Percentiles rank a stretch among this genome's conserved stretches.
Conservation (phyloP, 2,888 invertebrate species). For the Tanypteryx hageni region DNA sequence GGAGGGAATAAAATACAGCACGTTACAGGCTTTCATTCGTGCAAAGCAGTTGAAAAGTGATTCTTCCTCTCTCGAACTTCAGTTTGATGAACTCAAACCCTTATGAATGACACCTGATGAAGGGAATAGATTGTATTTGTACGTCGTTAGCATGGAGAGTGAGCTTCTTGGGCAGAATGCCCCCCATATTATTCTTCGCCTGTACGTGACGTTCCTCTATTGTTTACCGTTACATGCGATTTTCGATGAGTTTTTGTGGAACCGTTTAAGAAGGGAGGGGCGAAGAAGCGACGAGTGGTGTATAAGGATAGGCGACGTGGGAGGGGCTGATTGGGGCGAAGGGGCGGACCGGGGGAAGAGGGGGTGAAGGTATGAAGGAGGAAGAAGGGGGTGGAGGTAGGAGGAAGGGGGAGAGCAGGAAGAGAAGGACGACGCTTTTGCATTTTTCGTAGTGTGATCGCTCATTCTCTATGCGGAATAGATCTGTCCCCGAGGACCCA, state of each 20-base stretch:
- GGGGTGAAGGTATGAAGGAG: neutral
- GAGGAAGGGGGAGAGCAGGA: neutral
- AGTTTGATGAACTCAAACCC: no score
- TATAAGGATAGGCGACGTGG: neutral
- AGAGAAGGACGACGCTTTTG: neutral
- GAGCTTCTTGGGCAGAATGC: no score
- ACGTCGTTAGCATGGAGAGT: no score
- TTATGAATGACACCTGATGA: no score
- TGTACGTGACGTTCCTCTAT: neutral
- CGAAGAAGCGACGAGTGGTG: neutral
- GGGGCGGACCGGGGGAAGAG: neutral
- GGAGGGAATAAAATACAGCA: no score
- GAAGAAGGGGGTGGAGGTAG: neutral
- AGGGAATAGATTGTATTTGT: no score
- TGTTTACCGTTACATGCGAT: constrained; percentile 9
- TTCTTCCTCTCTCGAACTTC: no score
- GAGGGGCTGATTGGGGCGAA: neutral
- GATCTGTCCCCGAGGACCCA: no score
- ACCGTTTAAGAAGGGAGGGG: neutral
- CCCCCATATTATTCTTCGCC: neutral
- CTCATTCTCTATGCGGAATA: neutral
- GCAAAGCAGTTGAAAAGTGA: no score
- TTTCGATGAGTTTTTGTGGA: neutral
- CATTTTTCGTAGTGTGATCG: neutral
- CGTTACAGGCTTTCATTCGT: no score